A percentile compares a stretch with the other conserved stretches of the same genome.
phyloP scores from a whole-genome alignment of 2,888 invertebrate species.

The Acronicta alni region DNA sequence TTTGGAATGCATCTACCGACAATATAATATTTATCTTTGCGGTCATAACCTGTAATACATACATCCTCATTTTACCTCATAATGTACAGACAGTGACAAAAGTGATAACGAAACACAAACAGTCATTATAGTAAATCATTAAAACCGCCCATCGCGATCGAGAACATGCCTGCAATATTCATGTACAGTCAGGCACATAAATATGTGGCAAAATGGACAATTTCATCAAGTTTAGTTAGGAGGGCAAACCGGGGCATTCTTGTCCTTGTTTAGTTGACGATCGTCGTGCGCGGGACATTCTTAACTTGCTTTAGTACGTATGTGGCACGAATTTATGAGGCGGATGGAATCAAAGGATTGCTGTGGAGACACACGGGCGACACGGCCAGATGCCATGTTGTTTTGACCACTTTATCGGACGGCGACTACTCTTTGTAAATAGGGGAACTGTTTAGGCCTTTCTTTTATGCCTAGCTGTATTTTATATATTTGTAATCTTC shows the following conservation, averaged over 20 bases:
- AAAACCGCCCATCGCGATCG: constrained; percentile 17
- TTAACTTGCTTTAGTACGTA: constrained; percentile 62
- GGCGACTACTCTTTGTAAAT: too few relatives aligned
- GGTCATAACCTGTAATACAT: too few relatives aligned
- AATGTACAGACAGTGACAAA: not conserved
- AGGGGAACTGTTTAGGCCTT: too few relatives aligned
- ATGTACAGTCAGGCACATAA: constrained; percentile 42
- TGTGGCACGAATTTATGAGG: constrained; percentile 64
- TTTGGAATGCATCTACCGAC: too few relatives aligned
- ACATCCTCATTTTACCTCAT: too few relatives aligned
- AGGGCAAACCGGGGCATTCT: constrained; percentile 38
- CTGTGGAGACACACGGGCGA: constrained; percentile 55
- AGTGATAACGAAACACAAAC: not conserved
- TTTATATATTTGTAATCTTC: too few relatives aligned
- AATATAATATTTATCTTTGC: too few relatives aligned
- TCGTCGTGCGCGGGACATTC: constrained; percentile 40
- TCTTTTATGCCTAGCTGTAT: too few relatives aligned
- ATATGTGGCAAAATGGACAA: constrained; percentile 44
- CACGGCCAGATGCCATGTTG: not conserved
- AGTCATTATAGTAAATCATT: not conserved
- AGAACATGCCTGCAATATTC: constrained; percentile 9
- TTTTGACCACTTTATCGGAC: too few relatives aligned
- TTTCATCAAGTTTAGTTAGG: constrained; percentile 63
- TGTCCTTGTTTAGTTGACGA: constrained; percentile 44
- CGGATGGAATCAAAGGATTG: constrained; percentile 59